Conservation (phyloP, 1,140 invertebrate genomes). For the Bombus superbus region DNA sequence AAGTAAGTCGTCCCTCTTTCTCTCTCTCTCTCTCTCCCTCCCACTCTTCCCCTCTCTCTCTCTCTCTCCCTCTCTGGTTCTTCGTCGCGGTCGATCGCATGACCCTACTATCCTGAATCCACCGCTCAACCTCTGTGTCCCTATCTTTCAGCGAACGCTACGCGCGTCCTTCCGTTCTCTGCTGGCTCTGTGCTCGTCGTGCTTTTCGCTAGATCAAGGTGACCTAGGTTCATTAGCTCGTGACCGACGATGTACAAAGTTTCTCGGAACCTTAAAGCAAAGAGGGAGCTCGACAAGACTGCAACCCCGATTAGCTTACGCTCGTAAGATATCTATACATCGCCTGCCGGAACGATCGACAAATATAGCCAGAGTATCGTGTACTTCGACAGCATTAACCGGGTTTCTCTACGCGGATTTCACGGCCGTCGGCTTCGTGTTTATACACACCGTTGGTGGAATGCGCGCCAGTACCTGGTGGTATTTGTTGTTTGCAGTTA, state of each 20-base stretch:
- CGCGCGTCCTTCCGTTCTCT: neutral
- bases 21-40: neutral
- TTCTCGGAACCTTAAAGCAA: slow-evolving; percentile 36
- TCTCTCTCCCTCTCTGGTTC: neutral
- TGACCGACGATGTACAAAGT: slow-evolving; percentile 51
- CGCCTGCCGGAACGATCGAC: slow-evolving; percentile 44
- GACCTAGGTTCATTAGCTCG: slow-evolving; percentile 58
- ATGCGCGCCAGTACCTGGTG: slow-evolving; percentile 55
- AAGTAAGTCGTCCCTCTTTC: neutral
- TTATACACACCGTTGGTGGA: slow-evolving; percentile 54
- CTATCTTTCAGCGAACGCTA: neutral
- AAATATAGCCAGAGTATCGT: slow-evolving; percentile 55
- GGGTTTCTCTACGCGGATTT: slow-evolving; percentile 53
- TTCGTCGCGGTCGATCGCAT: neutral
- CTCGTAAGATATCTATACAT: slow-evolving; percentile 39
- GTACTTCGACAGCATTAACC: slow-evolving; percentile 37
- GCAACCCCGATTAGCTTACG: slow-evolving; percentile 53
- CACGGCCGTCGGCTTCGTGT: slow-evolving; percentile 55
- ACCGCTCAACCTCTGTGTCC: slow-evolving; percentile 5
- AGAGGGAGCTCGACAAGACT: slow-evolving; percentile 9
- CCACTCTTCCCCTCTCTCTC: neutral
- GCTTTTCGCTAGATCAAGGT: slow-evolving; percentile 41
- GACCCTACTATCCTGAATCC: neutral
- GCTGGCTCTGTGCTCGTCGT: neutral
- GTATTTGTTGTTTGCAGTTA: slow-evolving; percentile 72